Conservation (phyloP, 1,140 invertebrate genomes). For the Conus betulinus region DNA sequence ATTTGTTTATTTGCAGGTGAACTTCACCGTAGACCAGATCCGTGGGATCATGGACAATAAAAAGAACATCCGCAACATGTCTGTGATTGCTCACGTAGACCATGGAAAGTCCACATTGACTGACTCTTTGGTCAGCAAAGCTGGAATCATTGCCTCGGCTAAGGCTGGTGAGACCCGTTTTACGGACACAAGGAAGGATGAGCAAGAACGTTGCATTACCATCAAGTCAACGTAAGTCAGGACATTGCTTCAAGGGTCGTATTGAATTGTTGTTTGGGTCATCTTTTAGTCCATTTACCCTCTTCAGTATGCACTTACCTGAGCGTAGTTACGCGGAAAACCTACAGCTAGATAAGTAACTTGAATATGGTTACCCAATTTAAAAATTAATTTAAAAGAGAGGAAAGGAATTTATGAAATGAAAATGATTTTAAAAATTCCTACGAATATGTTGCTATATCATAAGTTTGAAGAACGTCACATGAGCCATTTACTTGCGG, state of each 20-base stretch:
- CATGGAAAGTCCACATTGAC: constrained; percentile 99
- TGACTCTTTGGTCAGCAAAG: constrained; percentile 99
- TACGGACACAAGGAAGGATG: constrained; percentile 99
- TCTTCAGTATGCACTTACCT: neutral
- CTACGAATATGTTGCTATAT: too few relatives aligned
- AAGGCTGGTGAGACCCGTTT: constrained; percentile 99
- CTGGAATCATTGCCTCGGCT: constrained; percentile 98
- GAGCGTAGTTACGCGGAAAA: too few relatives aligned
- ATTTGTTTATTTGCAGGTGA: constrained; percentile 85
- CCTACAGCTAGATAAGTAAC: too few relatives aligned
- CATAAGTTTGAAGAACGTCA: too few relatives aligned
- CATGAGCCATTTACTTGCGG: too few relatives aligned
- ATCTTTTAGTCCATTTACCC: neutral
- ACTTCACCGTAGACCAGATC: constrained; percentile 99
- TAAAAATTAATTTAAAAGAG: too few relatives aligned
- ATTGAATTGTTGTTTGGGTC: neutral
- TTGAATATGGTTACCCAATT: too few relatives aligned
- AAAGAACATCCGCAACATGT: constrained; percentile 99
- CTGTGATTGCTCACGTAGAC: constrained; percentile 99
- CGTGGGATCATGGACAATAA: constrained; percentile 99
- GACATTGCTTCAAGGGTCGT: neutral
- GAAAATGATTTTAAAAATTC: too few relatives aligned
- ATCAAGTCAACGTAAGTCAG: constrained; percentile 98
- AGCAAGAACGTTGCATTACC: constrained; percentile 99
- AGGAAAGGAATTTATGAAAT: too few relatives aligned